A percentile compares a stretch with the other conserved stretches of the same genome.
These are phyloP conservation scores for Dexiosoma caninum DNA, from an alignment of 2,888 invertebrate species.

Conservation along the genomic window DNA sequence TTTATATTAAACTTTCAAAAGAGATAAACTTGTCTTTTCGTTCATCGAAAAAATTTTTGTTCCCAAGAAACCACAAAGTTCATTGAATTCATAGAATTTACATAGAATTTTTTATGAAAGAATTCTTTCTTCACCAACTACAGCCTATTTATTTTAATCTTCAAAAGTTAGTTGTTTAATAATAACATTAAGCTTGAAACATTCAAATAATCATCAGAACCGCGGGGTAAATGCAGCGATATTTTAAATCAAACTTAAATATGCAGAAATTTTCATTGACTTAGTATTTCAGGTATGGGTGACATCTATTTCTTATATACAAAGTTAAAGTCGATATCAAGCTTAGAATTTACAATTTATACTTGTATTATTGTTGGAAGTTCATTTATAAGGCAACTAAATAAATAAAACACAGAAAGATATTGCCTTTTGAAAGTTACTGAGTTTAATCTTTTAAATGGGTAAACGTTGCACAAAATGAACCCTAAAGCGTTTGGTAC, in stretches of 20 bases:
- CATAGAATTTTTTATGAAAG: no score
- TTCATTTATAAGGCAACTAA: neutral
- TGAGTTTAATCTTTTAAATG: neutral
- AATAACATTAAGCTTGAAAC: neutral
- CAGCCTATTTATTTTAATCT: neutral
- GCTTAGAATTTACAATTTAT: conserved; percentile 51
- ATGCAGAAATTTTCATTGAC: neutral
- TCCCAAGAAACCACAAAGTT: conserved; percentile 11
- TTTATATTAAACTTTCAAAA: conserved; percentile 47
- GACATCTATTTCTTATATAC: conserved; percentile 43
- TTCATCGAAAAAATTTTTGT: neutral
- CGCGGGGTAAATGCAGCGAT: neutral
- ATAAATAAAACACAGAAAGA: neutral
- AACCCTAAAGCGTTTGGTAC: neutral
- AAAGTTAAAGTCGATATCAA: conserved; percentile 32
- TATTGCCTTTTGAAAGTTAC: conserved; percentile 14
- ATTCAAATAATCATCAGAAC: neutral
- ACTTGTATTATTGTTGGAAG: neutral
- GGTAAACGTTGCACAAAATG: neutral
- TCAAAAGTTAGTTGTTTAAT: neutral
- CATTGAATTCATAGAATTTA: conserved; percentile 32
- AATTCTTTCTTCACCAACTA: no score
- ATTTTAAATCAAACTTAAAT: neutral
- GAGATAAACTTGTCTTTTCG: conserved; percentile 38
- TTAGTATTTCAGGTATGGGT: conserved; percentile 37